Conservation (phyloP, 2,113 vertebrate genomes). For the Notarius lentiginosus region DNA sequence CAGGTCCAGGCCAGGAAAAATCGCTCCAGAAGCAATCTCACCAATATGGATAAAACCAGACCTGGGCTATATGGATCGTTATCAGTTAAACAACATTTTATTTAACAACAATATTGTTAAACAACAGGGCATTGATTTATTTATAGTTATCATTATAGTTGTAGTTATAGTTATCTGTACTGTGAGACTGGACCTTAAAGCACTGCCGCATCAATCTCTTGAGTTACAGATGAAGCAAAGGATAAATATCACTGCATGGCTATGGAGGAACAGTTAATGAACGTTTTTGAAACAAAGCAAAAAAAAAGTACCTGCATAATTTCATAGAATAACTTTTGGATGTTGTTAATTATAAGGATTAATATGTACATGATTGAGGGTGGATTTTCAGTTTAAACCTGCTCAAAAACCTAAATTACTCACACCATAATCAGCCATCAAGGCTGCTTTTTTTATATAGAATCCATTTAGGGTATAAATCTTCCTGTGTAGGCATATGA, state of each 20-base stretch:
- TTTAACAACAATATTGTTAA: no score
- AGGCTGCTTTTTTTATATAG: not conserved
- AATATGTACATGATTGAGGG: not conserved
- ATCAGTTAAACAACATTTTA: no score
- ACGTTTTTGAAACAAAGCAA: not conserved
- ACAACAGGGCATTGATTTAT: no score
- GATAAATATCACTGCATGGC: not conserved
- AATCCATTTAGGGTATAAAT: constrained; percentile 35
- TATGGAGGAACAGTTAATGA: not conserved
- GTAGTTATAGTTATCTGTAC: no score
- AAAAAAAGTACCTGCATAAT: not conserved
- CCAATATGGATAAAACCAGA: no score
- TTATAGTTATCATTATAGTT: no score
- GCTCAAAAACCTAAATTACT: not conserved
- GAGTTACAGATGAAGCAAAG: not conserved
- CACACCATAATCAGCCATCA: constrained; percentile 4
- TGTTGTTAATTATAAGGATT: not conserved
- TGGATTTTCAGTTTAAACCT: not conserved
- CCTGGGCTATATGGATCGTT: no score
- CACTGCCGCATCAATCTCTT: not conserved
- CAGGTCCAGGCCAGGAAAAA: no score
- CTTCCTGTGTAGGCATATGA: not conserved
- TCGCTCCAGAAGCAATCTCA: no score
- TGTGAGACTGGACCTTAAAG: not conserved
- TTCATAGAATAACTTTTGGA: not conserved